A percentile compares a stretch with the other conserved stretches of the same genome.
Evolutionary conservation across 1,140 invertebrate species (phyloP).

Genomic region (Cheumatopsyche charites): DNA sequence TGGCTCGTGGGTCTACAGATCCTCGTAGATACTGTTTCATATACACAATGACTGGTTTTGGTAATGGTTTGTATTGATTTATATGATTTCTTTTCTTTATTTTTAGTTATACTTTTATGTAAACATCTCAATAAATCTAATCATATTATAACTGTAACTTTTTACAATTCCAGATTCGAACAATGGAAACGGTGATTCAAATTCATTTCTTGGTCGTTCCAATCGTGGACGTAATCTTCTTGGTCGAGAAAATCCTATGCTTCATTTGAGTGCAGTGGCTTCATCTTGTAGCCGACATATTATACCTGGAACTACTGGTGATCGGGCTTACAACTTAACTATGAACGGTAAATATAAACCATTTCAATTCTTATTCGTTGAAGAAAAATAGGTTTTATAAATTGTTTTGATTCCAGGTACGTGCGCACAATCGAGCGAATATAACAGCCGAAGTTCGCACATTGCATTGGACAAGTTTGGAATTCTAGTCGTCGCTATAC

Average conservation of each 20-base stretch:
- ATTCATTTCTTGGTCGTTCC: slow-evolving; percentile 3
- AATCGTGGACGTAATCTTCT: slow-evolving; percentile 46
- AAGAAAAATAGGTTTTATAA: not conserved
- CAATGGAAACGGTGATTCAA: slow-evolving; percentile 13
- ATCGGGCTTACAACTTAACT: slow-evolving; percentile 63
- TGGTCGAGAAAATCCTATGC: slow-evolving; percentile 52
- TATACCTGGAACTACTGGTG: slow-evolving; percentile 56
- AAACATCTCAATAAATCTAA: too few relatives aligned
- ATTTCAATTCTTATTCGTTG: not conserved
- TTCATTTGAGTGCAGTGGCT: slow-evolving; percentile 56
- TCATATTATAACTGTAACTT: slow-evolving; percentile 2
- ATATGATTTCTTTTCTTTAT: not conserved
- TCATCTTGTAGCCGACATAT: slow-evolving; percentile 59
- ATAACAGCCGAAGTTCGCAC: slow-evolving; percentile 51
- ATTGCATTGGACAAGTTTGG: slow-evolving; percentile 28
- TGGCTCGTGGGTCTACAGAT: slow-evolving; percentile 54
- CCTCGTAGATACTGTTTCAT: slow-evolving; percentile 62
- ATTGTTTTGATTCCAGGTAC: slow-evolving; percentile 51
- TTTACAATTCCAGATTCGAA: slow-evolving; percentile 39
- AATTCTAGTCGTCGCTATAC: slow-evolving; percentile 25
- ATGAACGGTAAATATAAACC: slow-evolving; percentile 52
- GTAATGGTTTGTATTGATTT: slow-evolving; percentile 43
- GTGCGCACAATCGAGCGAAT: slow-evolving; percentile 59
- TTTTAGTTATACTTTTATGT: not conserved
- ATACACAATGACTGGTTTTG: slow-evolving; percentile 53